Base-by-base conservation (phyloP, 1,140 invertebrate species). In the Atta cephalotes region DNA sequence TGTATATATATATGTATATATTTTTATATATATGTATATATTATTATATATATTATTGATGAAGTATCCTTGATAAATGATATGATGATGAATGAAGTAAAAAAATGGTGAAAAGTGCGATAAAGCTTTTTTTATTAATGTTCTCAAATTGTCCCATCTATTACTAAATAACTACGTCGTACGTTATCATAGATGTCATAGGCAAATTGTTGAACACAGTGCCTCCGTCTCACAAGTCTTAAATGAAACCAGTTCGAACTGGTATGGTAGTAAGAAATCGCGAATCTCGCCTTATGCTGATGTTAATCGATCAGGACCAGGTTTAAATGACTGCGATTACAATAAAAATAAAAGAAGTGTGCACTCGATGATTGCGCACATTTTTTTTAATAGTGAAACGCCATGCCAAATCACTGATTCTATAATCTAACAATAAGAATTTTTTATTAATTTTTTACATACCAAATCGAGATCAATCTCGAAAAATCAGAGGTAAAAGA, bases 181-280 rank as follows among this genome's bases (percentile, higher is more conserved):
- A 25, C 25, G 25, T 65, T 76, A 77, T 85, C 56, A 62, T n/a
- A 70, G 49, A 70, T 49, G 18, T 80, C 62, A 14, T 82, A 56
- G 21, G 53, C 88, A 49, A 86, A 88, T 76, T 79, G 71, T 49
- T 56, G 68, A 39, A 66, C 16, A 66, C n/a, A 53, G 60, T 49
- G 14, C 65, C n/a, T 62, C 25, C 25, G 39, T 31, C 18, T 74
- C 25, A 56, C 25, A 12, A 60, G 71, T 25, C 31, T 90, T 90
- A 90, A 90, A 53, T 87, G 71, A 74, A 90, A 88, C 88, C 78
- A 86, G 88, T 90, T 90, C 60, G 53, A 90, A 28, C 87, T 25
- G 39, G 88, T 84, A 63, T 21, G 28, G 88, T 84, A 63, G 21
- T 39, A 76, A 86, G 82, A 71, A 86, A 76, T 77, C 87, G 35